phyloP scores from a whole-genome alignment of 2,888 invertebrate species.

The Drosophila crucigera region DNA sequence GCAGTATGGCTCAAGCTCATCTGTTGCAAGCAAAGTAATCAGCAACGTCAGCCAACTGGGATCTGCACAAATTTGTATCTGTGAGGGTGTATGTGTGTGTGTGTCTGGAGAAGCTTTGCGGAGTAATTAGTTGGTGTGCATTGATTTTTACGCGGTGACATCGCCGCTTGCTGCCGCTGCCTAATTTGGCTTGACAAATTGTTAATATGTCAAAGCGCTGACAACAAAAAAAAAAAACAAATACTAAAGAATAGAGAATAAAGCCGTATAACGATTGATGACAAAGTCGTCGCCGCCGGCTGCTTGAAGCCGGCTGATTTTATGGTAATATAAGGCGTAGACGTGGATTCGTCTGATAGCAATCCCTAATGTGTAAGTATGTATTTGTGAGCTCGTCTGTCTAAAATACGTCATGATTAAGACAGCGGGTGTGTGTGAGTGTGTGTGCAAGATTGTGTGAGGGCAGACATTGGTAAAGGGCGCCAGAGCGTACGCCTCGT shows the following conservation, averaged over 20 bases:
- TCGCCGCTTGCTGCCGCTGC: slow-evolving; percentile 46
- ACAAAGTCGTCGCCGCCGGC: slow-evolving; percentile 42
- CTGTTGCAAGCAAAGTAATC: slow-evolving; percentile 70
- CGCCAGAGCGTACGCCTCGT: slow-evolving; percentile 47
- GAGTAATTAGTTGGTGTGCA: slow-evolving; percentile 77
- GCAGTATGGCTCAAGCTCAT: slow-evolving; percentile 44
- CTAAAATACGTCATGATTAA: slow-evolving; percentile 63
- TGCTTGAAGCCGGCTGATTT: slow-evolving; percentile 60
- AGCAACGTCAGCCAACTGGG: slow-evolving; percentile 51
- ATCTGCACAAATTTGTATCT: neutral
- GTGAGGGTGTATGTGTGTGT: neutral
- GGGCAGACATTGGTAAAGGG: slow-evolving; percentile 60
- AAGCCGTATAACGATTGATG: slow-evolving; percentile 46
- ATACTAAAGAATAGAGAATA: slow-evolving; percentile 15
- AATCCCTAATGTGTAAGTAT: slow-evolving; percentile 4
- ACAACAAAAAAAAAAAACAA: slow-evolving; percentile 27
- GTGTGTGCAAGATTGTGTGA: slow-evolving; percentile 8
- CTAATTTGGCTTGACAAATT: slow-evolving; percentile 79
- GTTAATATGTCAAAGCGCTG: slow-evolving; percentile 73
- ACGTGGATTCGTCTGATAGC: slow-evolving; percentile 45
- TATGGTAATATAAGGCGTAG: slow-evolving; percentile 74
- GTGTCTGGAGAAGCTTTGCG: slow-evolving; percentile 23
- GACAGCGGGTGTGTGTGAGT: slow-evolving; percentile 20
- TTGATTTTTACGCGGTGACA: slow-evolving; percentile 68
- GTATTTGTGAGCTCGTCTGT: slow-evolving; percentile 20